phyloP scores from a whole-genome alignment of 64 coral and sea anemone species.

The Montipora foliosa region DNA sequence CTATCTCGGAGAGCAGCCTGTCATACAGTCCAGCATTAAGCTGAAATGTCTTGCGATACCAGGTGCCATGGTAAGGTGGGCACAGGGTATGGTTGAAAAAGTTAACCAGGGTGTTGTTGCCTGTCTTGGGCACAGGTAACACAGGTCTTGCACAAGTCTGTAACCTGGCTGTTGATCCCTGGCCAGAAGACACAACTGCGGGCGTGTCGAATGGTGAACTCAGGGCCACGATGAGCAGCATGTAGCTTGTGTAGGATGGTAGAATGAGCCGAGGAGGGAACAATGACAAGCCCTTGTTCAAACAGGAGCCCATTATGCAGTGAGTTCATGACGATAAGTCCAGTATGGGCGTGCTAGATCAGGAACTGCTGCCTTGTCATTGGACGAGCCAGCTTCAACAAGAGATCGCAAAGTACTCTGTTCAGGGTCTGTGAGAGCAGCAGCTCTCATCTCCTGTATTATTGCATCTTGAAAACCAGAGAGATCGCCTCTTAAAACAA shows the following conservation, averaged over 20 bases:
- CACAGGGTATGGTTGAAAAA: slow-evolving; percentile 17
- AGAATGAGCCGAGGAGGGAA: slow-evolving; percentile 46
- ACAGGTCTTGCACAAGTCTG: slow-evolving; percentile 49
- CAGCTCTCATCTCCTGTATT: slow-evolving; percentile 28
- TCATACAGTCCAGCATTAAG: not conserved
- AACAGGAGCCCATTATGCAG: slow-evolving; percentile 64
- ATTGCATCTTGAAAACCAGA: slow-evolving; percentile 62
- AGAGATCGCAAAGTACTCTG: slow-evolving; percentile 21
- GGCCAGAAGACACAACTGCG: not conserved
- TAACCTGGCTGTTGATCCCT: not conserved
- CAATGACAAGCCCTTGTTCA: slow-evolving; percentile 71
- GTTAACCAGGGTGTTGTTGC: slow-evolving; percentile 19
- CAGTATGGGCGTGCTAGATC: slow-evolving; percentile 39
- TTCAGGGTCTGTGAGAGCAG: slow-evolving; percentile 24
- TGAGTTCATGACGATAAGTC: slow-evolving; percentile 68
- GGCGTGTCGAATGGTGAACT: slow-evolving; percentile 29
- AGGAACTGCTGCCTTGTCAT: slow-evolving; percentile 7
- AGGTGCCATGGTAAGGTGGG: slow-evolving; percentile 57
- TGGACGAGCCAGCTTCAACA: slow-evolving; percentile 44
- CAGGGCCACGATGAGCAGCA: slow-evolving; percentile 63
- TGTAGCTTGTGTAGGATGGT: slow-evolving; percentile 55
- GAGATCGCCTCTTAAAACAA: slow-evolving; percentile 45
- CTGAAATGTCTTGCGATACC: slow-evolving; percentile 69
- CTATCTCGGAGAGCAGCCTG: too few species aligned
- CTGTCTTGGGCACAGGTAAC: slow-evolving; percentile 51